A percentile compares a stretch with the other conserved stretches of the same genome.
Evolutionary conservation across 2,113 vertebrate genomes (phyloP).

Genomic region (Chlamydotis undulata): DNA sequence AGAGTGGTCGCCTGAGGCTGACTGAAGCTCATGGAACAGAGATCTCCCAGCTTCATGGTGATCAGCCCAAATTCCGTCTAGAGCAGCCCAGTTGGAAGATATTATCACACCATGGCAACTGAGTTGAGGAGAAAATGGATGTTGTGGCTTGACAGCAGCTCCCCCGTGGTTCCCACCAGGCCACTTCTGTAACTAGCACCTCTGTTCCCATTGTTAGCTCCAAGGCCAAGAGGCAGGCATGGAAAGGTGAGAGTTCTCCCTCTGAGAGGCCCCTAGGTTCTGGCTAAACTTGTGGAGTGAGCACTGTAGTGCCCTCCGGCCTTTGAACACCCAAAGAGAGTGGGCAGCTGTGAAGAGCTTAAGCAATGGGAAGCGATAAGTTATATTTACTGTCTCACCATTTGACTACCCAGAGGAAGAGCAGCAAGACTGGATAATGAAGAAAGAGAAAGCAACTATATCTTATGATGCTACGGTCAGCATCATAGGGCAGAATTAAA

Average conservation of each 20-base stretch:
- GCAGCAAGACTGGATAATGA: background rate
- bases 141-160: background rate
- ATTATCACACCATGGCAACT: background rate
- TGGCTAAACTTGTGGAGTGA: background rate
- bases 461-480: background rate
- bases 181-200: background rate
- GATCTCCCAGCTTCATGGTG: background rate
- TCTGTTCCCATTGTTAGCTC: background rate
- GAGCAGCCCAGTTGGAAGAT: background rate
- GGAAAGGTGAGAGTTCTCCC: background rate
- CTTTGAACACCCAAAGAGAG: background rate
- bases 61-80: background rate
- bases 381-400: background rate
- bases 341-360: background rate
- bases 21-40: background rate
- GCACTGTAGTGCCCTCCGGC: background rate
- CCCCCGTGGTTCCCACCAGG: background rate
- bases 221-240: background rate
- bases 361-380: background rate
- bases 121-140: background rate
- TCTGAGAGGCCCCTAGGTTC: background rate
- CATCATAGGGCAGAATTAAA: background rate
- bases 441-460: background rate
- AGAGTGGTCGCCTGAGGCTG: background rate
- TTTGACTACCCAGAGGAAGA: background rate